Percentiles rank a stretch among this genome's conserved stretches.
These are phyloP conservation scores for Rhinogobio ventralis DNA, from an alignment of 2,797 vertebrate species.

Conservation along the genomic window DNA sequence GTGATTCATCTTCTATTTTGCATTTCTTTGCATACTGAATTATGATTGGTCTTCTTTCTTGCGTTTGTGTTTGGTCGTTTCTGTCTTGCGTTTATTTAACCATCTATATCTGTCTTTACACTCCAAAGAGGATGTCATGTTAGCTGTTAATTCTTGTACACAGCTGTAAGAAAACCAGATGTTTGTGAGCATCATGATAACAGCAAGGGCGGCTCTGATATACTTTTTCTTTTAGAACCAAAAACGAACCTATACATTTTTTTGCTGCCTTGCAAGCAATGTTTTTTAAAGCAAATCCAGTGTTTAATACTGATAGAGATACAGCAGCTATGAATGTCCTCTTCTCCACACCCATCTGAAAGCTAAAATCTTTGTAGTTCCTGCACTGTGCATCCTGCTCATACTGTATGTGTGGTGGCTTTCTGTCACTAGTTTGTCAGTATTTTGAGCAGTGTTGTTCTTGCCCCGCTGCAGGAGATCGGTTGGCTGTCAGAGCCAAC, in stretches of 20 bases:
- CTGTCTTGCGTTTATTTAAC: neutral
- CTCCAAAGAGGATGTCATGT: neutral
- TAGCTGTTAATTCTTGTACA: neutral
- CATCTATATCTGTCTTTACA: neutral
- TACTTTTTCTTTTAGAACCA: neutral
- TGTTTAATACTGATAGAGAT: neutral
- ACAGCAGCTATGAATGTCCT: neutral
- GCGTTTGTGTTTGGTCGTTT: neutral
- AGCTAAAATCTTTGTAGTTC: constrained; percentile 21
- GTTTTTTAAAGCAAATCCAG: neutral
- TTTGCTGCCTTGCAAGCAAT: neutral
- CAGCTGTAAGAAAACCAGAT: neutral
- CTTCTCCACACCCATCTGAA: neutral
- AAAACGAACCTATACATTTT: neutral
- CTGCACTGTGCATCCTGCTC: constrained; percentile 41
- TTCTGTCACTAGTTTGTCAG: constrained; percentile 63
- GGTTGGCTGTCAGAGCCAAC: constrained; percentile 69
- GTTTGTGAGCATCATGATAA: neutral
- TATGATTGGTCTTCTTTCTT: neutral
- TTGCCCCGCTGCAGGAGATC: constrained; percentile 67
- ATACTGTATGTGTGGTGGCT: constrained; percentile 40
- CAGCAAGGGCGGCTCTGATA: neutral
- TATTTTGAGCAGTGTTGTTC: constrained; percentile 66
- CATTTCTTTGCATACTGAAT: neutral
- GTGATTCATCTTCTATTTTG: neutral